Base-by-base conservation (phyloP, 2,888 invertebrate species). In the Pimpla rufipes region DNA sequence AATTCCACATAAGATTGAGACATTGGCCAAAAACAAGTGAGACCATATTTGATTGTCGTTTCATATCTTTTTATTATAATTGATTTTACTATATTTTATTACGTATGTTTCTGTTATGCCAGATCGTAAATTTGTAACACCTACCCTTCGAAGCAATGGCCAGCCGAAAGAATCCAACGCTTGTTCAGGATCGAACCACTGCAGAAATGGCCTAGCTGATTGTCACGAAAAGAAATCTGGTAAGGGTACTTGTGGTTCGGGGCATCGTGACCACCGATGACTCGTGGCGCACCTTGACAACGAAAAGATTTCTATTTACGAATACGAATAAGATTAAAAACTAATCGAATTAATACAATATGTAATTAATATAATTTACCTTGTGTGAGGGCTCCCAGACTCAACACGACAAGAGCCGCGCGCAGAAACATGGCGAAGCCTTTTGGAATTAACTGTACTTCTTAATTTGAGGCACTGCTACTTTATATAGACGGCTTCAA, bases 151-250 rank as follows among this genome's bases (percentile, higher is more conserved):
- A 80, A 16, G 52, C 86, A 86, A 57, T 85, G 85, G 13, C 79
- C 85, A 35, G 86, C 85, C 2, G 86, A 83, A 18, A 86, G 16
- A 5, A 86, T 55, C 77, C 83, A 86, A 13, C 76, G 79, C 10
- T 62, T 21, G 55, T 77, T 76, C 11, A 86, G 16, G 21, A 86
- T 85, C 1, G 83, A 81, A 23, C 85, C 86, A 57, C 79, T 75
- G 52, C 86, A 86, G 18, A 83, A 77, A 47, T 85, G 85, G 11
- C 45, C 23, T 4, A 3, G 2, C 0, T 0, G 2, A 3, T 0
- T 16, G 29, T 18, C 45, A 13, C 79, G 64, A 10, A 85, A 50
- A 5, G 84, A 82, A 13, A 79, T 80, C 45, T 82, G 79, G 64
- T 80, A 82, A 0, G 84, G 84, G 66, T 82, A 78, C 11, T 71